Conservation (phyloP, 2,888 invertebrate species). For the Galerucella calmariensis region DNA sequence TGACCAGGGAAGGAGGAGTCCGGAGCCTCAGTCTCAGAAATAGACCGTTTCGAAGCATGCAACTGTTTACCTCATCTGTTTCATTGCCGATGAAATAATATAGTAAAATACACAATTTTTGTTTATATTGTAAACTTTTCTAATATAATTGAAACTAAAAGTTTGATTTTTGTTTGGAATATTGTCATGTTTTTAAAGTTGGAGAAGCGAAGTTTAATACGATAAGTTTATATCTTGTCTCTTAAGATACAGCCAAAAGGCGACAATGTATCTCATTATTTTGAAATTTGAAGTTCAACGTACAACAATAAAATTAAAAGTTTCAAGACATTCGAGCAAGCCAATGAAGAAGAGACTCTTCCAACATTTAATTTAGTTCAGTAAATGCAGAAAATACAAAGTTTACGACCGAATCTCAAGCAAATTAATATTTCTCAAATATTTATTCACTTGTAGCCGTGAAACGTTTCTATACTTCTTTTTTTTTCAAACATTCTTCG, state of each 20-base stretch:
- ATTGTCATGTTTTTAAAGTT: neutral
- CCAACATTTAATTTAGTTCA: too few species aligned
- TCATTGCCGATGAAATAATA: too few species aligned
- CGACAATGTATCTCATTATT: constrained; percentile 22
- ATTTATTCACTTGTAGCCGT: constrained; percentile 1
- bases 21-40: too few species aligned
- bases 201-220: neutral
- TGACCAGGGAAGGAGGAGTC: too few species aligned
- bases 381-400: too few species aligned
- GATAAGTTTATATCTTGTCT: neutral
- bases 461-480: neutral
- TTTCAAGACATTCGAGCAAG: constrained; percentile 19
- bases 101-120: neutral
- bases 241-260: neutral
- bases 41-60: too few species aligned
- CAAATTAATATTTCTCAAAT: neutral
- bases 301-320: constrained; percentile 25
- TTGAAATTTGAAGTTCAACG: constrained; percentile 22
- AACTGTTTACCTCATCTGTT: too few species aligned
- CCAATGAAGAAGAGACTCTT: constrained; percentile 1
- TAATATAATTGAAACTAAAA: neutral
- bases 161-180: neutral
- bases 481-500: neutral
- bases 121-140: neutral
- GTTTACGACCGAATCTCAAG: too few species aligned